These are phyloP conservation scores for Trogon surrucura DNA, from an alignment of 2,113 vertebrate species.

Conservation along the genomic window DNA sequence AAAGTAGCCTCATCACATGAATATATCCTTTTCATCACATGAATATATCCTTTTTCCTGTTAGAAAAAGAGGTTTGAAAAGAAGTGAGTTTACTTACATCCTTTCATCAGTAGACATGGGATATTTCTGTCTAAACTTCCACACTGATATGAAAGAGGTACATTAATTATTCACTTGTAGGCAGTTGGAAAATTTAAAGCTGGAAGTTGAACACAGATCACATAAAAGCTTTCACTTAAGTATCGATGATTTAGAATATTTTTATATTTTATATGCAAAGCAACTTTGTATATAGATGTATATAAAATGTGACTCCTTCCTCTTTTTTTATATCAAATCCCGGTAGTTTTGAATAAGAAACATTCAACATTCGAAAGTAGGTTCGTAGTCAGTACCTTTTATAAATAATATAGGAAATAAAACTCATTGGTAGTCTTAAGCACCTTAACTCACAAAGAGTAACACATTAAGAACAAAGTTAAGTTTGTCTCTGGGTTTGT, in stretches of 20 bases:
- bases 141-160: not conserved
- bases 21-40: constrained; percentile 1
- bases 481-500: not conserved
- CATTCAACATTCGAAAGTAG: not conserved
- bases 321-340: not conserved
- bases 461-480: not conserved
- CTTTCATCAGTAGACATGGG: not conserved
- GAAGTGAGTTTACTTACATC: not conserved
- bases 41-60: not conserved
- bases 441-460: not conserved
- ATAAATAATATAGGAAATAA: not conserved
- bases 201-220: not conserved
- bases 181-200: not conserved
- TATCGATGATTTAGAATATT: not conserved
- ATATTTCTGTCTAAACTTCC: not conserved
- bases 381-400: not conserved
- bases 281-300: not conserved
- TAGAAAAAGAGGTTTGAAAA: not conserved
- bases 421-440: not conserved
- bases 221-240: not conserved
- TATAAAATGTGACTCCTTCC: not conserved
- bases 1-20: constrained; percentile 36
- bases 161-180: not conserved
- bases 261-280: not conserved
- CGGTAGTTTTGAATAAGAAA: not conserved